Conservation (phyloP, 2,113 vertebrate species). For the Dasyprocta punctata region DNA sequence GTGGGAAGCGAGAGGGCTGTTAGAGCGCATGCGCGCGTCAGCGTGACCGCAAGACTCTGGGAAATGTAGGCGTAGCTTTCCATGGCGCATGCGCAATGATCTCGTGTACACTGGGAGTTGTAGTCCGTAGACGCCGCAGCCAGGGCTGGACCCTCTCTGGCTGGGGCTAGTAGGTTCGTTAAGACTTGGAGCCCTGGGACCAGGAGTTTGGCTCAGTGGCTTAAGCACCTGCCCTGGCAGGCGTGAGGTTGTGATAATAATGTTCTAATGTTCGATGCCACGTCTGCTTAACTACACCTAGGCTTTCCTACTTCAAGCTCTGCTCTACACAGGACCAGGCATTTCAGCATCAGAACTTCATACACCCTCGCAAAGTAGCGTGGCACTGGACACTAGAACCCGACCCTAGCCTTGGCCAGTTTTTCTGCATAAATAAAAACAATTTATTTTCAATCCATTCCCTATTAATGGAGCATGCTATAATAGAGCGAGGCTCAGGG, state of each 20-base stretch:
- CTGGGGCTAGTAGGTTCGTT: no score
- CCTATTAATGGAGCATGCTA: not conserved
- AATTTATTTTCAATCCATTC: not conserved
- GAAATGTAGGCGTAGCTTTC: not conserved
- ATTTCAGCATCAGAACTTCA: not conserved
- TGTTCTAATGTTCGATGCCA: not conserved
- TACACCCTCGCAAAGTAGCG: not conserved
- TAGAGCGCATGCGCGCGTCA: constrained; percentile 54
- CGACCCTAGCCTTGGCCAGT: not conserved
- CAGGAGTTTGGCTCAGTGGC: no score
- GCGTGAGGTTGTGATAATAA: no score
- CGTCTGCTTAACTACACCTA: not conserved
- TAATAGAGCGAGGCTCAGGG: not conserved
- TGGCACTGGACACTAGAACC: not conserved
- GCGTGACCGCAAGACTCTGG: constrained; percentile 52
- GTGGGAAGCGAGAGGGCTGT: fast-evolving
- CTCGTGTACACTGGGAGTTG: not conserved
- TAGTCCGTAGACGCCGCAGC: constrained; percentile 6
- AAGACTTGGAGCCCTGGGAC: not conserved
- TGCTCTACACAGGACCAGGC: not conserved
- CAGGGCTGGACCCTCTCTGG: fast-evolving
- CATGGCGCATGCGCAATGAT: not conserved
- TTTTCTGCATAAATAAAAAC: not conserved
- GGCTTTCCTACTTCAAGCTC: not conserved
- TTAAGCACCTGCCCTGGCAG: no score